These are phyloP conservation scores for Achatina immaculata DNA, from an alignment of 1,140 invertebrate genomes.

Conservation along the genomic window DNA sequence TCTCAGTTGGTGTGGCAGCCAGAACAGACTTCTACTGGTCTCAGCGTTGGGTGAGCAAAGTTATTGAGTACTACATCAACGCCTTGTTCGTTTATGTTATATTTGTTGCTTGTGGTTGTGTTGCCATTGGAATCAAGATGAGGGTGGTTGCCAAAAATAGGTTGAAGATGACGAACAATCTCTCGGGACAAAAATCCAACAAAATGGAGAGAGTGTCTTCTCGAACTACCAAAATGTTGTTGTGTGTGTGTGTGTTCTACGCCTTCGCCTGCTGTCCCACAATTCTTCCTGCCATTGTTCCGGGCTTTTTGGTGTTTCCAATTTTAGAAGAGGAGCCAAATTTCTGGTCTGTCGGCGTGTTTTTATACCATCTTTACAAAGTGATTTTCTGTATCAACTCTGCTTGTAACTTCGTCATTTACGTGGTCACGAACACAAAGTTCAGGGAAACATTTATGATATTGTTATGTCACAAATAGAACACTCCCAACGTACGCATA, in stretches of 20 bases:
- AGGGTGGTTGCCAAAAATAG: not conserved
- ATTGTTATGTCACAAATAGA: too few relatives aligned
- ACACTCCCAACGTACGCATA: too few relatives aligned
- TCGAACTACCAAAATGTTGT: conserved; percentile 20
- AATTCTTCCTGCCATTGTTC: not conserved
- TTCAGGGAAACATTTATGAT: conserved; percentile 4
- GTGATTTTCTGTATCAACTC: conserved; percentile 7
- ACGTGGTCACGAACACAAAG: conserved; percentile 12
- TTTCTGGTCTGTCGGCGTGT: not conserved
- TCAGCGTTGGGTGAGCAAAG: not conserved
- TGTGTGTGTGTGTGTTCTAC: conserved; percentile 21
- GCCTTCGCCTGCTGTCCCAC: not conserved
- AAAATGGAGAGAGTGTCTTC: not conserved
- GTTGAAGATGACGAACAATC: conserved; percentile 1
- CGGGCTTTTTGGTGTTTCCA: conserved; percentile 5
- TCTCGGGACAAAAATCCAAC: not conserved
- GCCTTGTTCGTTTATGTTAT: not conserved
- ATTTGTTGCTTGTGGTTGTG: not conserved
- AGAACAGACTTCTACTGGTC: not conserved
- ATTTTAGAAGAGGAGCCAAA: not conserved
- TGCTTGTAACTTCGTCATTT: conserved; percentile 24
- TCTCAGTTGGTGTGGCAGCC: not conserved
- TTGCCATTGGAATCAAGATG: conserved; percentile 6
- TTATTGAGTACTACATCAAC: not conserved
- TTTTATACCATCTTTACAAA: conserved; percentile 11